Evolutionary conservation across 2,113 vertebrate species (phyloP), one percentile per base, ranked within the genome.

Genomic region (Lampris megalopsis): DNA sequence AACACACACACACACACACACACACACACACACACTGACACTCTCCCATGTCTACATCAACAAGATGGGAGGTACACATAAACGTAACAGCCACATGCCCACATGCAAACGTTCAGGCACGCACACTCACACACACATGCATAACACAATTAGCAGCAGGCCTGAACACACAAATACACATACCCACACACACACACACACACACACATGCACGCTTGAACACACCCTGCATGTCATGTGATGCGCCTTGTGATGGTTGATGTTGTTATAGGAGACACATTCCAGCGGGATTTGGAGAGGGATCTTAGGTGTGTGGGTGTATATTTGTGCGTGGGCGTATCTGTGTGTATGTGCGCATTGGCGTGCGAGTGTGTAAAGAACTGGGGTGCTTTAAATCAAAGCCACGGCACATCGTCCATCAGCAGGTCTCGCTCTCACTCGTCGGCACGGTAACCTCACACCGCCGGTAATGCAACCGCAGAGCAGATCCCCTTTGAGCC

Each of bases 211-310:
- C 47, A 72, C 49, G 47, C 24, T 64, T 63, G 8, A 45, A 35
- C 35, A 42, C 45, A 36, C 38, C 45, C 74, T 70, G 68, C 77
- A 5, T 38, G 52, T 75, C 90, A 91, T 81, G 80, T 90, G 90
- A 89, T 63, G 75, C 41, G 56, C 79, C 86, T 84, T 91, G 90
- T 91, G 87, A 91, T 80, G 65, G 70, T 72, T 91, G 78, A 92
- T 88, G 84, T 84, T 84, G 86, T 92, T 93, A 90, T 42, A 82
- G 79, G 82, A 91, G 86, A 86, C 65, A 86, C 87, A 92, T 90
- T 93, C 86, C 89, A 50, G 72, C 48, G 68, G 67, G 75, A 79
- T 80, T 87, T 81, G 52, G 57, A 77, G 79, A 62, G 78, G 73
- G 65, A 80, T 77, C 73, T 77, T 76, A 80, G 80, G 78, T 89